A percentile compares a stretch with the other conserved stretches of the same genome.
These are phyloP conservation scores for Pelobates fuscus DNA, from an alignment of 2,113 vertebrate genomes.

Conservation along the genomic window DNA sequence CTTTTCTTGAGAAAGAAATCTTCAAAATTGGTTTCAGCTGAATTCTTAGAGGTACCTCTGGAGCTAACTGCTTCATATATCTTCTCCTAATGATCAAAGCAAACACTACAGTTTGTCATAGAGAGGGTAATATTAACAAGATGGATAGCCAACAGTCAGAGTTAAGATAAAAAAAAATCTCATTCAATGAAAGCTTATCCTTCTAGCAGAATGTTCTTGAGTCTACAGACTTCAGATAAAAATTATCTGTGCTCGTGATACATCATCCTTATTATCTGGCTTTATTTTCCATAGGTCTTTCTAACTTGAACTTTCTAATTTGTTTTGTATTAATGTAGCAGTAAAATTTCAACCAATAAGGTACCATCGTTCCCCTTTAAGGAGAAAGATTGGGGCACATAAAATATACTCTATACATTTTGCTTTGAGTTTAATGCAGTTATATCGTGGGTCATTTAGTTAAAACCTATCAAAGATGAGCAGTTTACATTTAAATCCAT, in stretches of 20 bases:
- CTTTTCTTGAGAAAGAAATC: conserved; percentile 36
- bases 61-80: conserved; percentile 42
- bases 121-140: conserved; percentile 39
- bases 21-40: conserved; percentile 49
- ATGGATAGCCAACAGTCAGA: conserved; percentile 42
- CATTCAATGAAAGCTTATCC: conserved; percentile 30
- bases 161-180: conserved; percentile 28
- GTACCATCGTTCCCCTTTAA: too few species aligned
- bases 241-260: conserved; percentile 3
- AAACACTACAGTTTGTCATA: conserved; percentile 30
- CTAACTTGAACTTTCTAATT: too few species aligned
- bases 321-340: too few species aligned
- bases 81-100: conserved; percentile 22
- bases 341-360: too few species aligned
- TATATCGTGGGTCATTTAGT: too few species aligned
- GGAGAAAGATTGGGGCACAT: too few species aligned
- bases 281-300: conserved; percentile 1
- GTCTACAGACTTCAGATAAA: conserved; percentile 25
- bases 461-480: too few species aligned
- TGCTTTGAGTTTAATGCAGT: too few species aligned
- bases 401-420: too few species aligned
- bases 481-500: too few species aligned
- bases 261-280: conserved; percentile 15
- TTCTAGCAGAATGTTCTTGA: background rate
- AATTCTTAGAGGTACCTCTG: conserved; percentile 26